phyloP scores from a whole-genome alignment of 2,888 invertebrate genomes.

The Kryphioiulus occultus region DNA sequence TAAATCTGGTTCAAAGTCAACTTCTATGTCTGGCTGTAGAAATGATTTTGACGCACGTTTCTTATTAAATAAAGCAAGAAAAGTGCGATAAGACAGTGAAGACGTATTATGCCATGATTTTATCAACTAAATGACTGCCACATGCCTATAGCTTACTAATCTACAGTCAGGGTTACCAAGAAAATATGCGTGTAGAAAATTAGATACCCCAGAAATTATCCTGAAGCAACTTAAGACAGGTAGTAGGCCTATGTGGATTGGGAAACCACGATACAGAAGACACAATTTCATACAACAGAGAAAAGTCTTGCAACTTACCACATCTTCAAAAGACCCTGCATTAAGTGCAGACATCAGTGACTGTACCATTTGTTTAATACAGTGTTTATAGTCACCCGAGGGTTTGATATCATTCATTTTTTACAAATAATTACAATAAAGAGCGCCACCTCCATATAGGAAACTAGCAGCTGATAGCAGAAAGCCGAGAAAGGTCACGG shows the following conservation, averaged over 20 bases:
- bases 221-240: too few species aligned
- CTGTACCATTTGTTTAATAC: neutral
- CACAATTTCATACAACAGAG: too few species aligned
- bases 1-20: neutral
- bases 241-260: too few species aligned
- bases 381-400: neutral
- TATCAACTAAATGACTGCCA: too few species aligned
- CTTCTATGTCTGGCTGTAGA: neutral
- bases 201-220: too few species aligned
- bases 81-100: too few species aligned
- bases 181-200: too few species aligned
- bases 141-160: too few species aligned
- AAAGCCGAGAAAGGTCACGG: neutral
- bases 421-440: neutral
- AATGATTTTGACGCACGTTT: neutral
- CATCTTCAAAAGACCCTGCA: neutral
- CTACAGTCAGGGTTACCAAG: too few species aligned
- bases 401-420: neutral
- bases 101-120: too few species aligned
- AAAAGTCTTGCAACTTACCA: neutral
- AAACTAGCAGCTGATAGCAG: too few species aligned
- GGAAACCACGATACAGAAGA: too few species aligned
- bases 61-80: neutral
- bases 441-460: neutral
- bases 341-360: neutral